Evolutionary conservation across 2,113 vertebrate genomes (phyloP).

Genomic region (Mus pahari): DNA sequence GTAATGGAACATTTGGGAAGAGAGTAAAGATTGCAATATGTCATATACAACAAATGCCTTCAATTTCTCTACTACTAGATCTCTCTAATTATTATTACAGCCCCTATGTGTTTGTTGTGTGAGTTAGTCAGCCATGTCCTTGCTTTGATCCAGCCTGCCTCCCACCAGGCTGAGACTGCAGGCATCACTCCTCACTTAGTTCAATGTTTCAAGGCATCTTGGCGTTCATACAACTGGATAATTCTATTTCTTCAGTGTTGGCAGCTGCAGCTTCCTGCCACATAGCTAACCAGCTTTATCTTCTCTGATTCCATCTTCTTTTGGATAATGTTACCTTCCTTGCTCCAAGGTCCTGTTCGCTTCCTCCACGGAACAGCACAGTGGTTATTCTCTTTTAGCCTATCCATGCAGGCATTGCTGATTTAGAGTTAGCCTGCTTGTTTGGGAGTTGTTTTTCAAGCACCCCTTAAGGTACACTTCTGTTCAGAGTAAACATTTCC

Average conservation of each 20-base stretch:
- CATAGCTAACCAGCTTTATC: not conserved
- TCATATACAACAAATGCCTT: not conserved
- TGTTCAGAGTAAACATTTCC: not conserved
- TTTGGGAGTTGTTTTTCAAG: not conserved
- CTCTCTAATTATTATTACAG: not conserved
- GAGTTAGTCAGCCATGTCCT: not conserved
- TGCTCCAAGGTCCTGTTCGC: not conserved
- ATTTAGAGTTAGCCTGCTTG: rapidly evolving
- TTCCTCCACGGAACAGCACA: not conserved
- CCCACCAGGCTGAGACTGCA: not conserved
- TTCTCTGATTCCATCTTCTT: not conserved
- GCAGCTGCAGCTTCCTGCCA: not conserved
- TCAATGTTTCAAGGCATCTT: slow-evolving; percentile 11
- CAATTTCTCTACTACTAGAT: not conserved
- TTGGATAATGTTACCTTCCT: not conserved
- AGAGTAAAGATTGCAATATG: not conserved
- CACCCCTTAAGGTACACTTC: not conserved
- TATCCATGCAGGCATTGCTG: not conserved
- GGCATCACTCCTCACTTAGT: not conserved
- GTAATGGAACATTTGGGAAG: not conserved
- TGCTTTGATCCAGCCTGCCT: not conserved
- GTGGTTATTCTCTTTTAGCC: not conserved
- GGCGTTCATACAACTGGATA: not conserved
- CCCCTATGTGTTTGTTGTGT: not conserved
- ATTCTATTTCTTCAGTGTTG: slow-evolving; percentile 4